A percentile compares a stretch with the other conserved stretches of the same genome.
Conservation (phyloP, 2,888 invertebrate genomes). For the Salticus scenicus region DNA sequence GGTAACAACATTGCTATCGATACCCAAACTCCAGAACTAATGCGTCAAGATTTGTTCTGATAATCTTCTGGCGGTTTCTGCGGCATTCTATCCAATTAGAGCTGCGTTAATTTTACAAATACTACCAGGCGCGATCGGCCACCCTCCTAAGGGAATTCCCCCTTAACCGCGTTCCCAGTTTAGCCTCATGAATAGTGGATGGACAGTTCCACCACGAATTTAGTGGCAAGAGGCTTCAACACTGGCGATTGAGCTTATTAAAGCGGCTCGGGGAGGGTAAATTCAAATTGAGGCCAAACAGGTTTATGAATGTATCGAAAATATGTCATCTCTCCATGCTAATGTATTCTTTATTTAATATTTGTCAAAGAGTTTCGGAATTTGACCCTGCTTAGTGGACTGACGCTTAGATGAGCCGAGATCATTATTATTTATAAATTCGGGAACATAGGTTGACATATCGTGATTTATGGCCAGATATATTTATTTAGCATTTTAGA, state of each 20-base stretch:
- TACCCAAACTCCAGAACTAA: background rate
- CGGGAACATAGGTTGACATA: no score
- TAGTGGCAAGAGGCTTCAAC: slow-evolving; percentile 30
- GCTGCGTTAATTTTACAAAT: slow-evolving; percentile 62
- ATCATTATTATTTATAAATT: no score
- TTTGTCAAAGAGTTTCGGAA: background rate
- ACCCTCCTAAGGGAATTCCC: slow-evolving; percentile 16
- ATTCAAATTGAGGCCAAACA: background rate
- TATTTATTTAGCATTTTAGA: no score
- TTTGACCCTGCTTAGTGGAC: background rate
- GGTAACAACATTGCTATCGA: no score
- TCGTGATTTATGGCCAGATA: no score
- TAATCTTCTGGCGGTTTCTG: slow-evolving; percentile 49
- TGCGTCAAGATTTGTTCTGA: slow-evolving; percentile 13
- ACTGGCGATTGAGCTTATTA: slow-evolving; percentile 34
- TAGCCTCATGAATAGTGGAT: slow-evolving; percentile 52
- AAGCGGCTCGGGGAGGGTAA: background rate
- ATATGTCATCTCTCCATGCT: background rate
- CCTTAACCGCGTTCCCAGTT: slow-evolving; percentile 51
- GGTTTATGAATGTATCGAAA: no score
- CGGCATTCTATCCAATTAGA: slow-evolving; percentile 52
- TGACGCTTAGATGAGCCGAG: no score
- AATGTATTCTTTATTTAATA: background rate
- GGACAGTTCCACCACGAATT: slow-evolving; percentile 29
- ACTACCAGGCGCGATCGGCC: slow-evolving; percentile 27